Conservation (phyloP, 2,888 invertebrate species). For the Mylabris sibirica region DNA sequence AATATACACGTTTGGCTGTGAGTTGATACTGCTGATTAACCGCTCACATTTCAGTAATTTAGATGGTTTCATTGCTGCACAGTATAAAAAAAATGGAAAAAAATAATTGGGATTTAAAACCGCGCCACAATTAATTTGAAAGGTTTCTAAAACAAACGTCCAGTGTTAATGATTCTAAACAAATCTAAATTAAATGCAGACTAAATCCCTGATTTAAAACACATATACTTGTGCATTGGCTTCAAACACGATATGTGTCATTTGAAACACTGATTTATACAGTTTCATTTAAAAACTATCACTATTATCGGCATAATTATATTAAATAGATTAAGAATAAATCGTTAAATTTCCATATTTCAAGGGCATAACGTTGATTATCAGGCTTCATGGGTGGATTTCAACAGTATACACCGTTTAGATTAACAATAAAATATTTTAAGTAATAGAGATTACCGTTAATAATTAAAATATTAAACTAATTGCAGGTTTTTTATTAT, state of each 20-base stretch:
- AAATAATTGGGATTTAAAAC: no score
- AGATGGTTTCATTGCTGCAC: not conserved
- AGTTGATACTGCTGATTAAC: no score
- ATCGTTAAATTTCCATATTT: not conserved
- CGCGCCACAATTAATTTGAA: not conserved
- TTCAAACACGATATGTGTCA: not conserved
- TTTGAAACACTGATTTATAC: no score
- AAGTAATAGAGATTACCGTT: not conserved
- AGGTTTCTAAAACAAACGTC: not conserved
- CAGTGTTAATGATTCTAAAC: not conserved
- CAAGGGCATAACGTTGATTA: not conserved
- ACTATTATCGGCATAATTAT: not conserved
- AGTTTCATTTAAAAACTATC: not conserved
- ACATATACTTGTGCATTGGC: not conserved
- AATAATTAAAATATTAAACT: constrained; percentile 18
- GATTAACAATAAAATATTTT: not conserved
- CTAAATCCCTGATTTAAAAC: not conserved
- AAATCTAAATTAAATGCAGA: not conserved
- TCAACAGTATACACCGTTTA: not conserved
- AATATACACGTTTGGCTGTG: no score
- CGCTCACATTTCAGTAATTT: not conserved
- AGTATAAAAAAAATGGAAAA: no score
- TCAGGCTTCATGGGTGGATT: not conserved
- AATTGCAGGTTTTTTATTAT: constrained; percentile 12
- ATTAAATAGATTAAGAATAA: not conserved